Base-by-base conservation (phyloP, 1,140 invertebrate species). In the Cephus cinctus region DNA sequence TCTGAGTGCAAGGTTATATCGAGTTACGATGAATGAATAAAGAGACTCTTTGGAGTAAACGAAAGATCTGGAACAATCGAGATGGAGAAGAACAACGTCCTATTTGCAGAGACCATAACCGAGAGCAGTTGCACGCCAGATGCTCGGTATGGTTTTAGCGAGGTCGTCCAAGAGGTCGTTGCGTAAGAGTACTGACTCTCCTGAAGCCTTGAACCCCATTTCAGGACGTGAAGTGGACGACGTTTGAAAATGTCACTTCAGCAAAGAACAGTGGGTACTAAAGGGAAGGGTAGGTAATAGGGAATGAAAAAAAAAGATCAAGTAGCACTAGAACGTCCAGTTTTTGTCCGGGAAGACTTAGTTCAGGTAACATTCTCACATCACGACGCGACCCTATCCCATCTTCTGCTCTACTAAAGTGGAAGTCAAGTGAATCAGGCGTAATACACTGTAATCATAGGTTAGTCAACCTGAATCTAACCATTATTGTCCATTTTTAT, bases 241-340 rank as follows among this genome's bases (percentile, higher is more conserved):
- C n/a, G n/a, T 46, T 44, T 25, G 44, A 40, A 43, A 38, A 41
- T 60, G 55, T 57, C 50, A 61, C 45, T 15, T 32, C 12, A n/a
- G n/a, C n/a, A n/a, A n/a, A n/a, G n/a, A 36, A 21, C 19, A 19
- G 31, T 25, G 32, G 27, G 21, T 14, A 16, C 11, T 25, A 19
- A 16, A 41, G 6, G 42, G 25, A 22, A 23, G 23, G 32, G 23
- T 31, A 45, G 41, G 47, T 30, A 47, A 54, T 43, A 50, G 48
- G 44, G 22, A 56, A 51, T 27, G 53, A 56, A 52, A 22, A n/a
- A 57, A 52, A 56, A 57, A 51, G 48, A 49, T 47, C 45, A 53
- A 52, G 59, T 44, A 52, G 42, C 50, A 61, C 50, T 53, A 52
- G 62, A 63, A 64, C 54, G 55, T 63, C 63, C 58, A 69, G 63